Base-by-base conservation (phyloP, 1,140 invertebrate species). In the Laodelphax striatellus region DNA sequence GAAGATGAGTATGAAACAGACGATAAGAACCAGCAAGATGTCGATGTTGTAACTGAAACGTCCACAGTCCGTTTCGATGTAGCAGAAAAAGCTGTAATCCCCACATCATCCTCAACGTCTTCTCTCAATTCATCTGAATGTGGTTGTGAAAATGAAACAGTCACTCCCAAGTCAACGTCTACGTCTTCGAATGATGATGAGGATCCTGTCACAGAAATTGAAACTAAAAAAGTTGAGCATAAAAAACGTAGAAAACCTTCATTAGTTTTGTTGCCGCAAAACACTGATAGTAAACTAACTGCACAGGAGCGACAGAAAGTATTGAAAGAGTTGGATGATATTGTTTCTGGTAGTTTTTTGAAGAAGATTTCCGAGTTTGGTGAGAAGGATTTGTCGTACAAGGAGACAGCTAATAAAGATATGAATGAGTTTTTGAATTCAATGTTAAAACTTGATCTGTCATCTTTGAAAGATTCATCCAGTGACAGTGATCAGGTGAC, bases 291-390 rank as follows among this genome's bases (percentile, higher is more conserved):
- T 10, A 70, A 65, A 43, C 43, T 78, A 53, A 75, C 71, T 13
- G 69, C 75, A 52, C 70, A 73, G 61, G 79, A 81, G 66, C 71
- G 75, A 65, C 63, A 74, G 38, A 71, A 75, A 63, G 74, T 79
- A 24, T 65, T 79, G 3, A 78, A 76, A 66, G 74, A 80, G 65
- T 68, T 81, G 13, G 75, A 79, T 63, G 77, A 80, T 65, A 69
- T 70, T 8, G 65, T 69, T 10, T 63, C 52, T 17, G 62, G 64
- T 43, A 58, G 19, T 21, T 58, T 58, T n/a, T 34, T 62, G 24
- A 62, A 58, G 58, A 62, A 59, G 17, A 62, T 62, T 14, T 22
- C 43, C 16, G 61, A 58, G 14, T 62, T 62, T 58, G 57, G 61
- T 6, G 54, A 28, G 11, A 38, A 52, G 17, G 55, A 57, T 41